Base-by-base conservation (phyloP, 35 echinoderm and acorn worm genomes). In the Diadema setosum region DNA sequence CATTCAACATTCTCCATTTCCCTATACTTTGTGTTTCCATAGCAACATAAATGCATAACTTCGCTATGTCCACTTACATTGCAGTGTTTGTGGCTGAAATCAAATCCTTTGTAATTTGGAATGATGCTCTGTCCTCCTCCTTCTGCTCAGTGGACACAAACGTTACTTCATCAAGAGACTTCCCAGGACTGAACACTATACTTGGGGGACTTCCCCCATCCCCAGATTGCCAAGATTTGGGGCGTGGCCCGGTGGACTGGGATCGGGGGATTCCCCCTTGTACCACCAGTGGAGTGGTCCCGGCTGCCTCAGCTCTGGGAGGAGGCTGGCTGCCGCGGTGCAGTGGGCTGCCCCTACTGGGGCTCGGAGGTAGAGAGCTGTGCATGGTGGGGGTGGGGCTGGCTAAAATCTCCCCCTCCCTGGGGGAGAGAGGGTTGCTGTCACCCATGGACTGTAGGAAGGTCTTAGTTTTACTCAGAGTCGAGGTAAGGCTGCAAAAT, bases 371-470 rank as follows among this genome's bases (percentile, higher is more conserved):
- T 8, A 34, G 63, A 34, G 63, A 33, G 4, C 27, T 26, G 29
- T 34, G 63, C 25, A 67, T 29, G 2, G 63, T 26, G 26, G 63
- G 63, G 1, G 20, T 1, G 7, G 2, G 3, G 37, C 5, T 26
- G n/a, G n/a, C n/a, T n/a, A n/a, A n/a, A n/a, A n/a, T n/a, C 24
- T 67, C 63, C 24, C 29, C 63, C 16, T 78, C 73, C 20, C 37
- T 78, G 35, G 73, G 73, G 15, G 73, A 78, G 11, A 78, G 73
- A 21, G 73, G 73, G 73, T 78, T 78, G 73, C 73, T 78, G 73
- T 78, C 73, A 12, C 73, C 73, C 11, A 78, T 78, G 14, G 73
- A 78, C 14, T 78, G 73, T 15, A 78, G 73, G 73, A 78, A 78
- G 16, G 73, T 78, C 35, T 78, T 78, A 21, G 73, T 78, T 41